Base-by-base conservation (phyloP, 2,888 invertebrate genomes). In the Gibbula magus region DNA sequence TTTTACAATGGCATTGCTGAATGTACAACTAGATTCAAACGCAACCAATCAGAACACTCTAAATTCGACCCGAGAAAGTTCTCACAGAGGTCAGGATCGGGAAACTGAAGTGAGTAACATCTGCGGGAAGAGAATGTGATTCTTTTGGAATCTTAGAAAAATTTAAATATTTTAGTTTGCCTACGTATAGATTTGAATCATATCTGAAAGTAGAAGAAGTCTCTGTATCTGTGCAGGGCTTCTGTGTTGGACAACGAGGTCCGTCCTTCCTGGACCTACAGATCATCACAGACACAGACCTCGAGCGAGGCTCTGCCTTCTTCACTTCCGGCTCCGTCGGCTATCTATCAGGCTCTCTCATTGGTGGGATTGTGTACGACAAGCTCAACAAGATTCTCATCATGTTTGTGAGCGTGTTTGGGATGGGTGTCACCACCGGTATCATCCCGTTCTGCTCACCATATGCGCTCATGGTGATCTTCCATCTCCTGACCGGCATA, bases 221-320 rank as follows among this genome's bases (percentile, higher is more conserved):
- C 2, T 75, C 22, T 73, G 66, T 79, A 25, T 75, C n/a, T 25
- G 78, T 84, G 18, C 85, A 93, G 93, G 93, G 93, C 25, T 86
- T 93, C 66, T 87, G 89, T 29, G 85, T 91, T 78, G 91, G 92
- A 2, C 91, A 93, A 77, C 89, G 91, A 29, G 93, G 93, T 16
- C 93, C 93, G n/a, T 90, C 93, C 0, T 89, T 93, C 52, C 86
- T 91, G 0, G 92, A 93, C 83, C 87, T 93, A 4, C 87, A 89
- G 77, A 85, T 91, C 45, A 88, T 92, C 66, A 89, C 91, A 1
- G 83, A 88, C 75, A 86, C 90, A 18, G 86, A 90, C 67, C 81
- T 91, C 4, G 87, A 90, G 18, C 81, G 88, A 32, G 91, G 92
- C n/a, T 88, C 92, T 0, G 88, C 86, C 45, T 90, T 93, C 74